These are phyloP conservation scores for Lottia scabra DNA, from an alignment of 2,888 invertebrate species.

Conservation along the genomic window DNA sequence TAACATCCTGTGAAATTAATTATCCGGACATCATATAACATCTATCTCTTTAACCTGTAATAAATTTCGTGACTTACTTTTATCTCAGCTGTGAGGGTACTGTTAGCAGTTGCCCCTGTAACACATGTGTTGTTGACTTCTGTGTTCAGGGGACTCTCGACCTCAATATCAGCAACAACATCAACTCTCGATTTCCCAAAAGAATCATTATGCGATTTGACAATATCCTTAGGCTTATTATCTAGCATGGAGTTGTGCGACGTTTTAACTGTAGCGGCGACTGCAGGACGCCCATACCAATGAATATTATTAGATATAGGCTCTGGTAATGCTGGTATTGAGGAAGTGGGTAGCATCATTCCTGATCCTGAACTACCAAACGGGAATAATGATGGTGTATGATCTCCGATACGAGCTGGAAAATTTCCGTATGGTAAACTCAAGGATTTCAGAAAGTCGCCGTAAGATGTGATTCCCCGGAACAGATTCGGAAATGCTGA, in stretches of 20 bases:
- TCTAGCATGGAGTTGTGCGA: too few species aligned
- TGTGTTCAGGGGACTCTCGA: background rate
- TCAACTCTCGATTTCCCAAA: background rate
- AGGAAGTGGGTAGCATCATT: background rate
- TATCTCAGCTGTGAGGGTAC: too few species aligned
- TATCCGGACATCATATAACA: too few species aligned
- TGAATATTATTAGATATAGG: background rate
- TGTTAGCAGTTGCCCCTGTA: too few species aligned
- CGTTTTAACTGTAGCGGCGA: background rate
- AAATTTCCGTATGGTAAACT: slow-evolving; percentile 34
- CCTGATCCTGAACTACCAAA: background rate
- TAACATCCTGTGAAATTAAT: too few species aligned
- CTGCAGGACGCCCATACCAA: background rate
- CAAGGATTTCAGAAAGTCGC: slow-evolving; percentile 36
- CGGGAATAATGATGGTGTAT: background rate
- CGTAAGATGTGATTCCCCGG: slow-evolving; percentile 31
- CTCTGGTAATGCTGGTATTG: background rate
- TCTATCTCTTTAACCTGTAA: too few species aligned
- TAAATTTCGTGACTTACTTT: too few species aligned
- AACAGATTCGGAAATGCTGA: slow-evolving; percentile 25
- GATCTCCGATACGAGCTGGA: background rate
- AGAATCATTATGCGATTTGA: background rate
- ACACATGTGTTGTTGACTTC: background rate
- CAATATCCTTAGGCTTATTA: too few species aligned
- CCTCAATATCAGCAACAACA: background rate